These are phyloP conservation scores for Catalaphyllia jardinei DNA, from an alignment of 64 coral and sea anemone genomes.

Conservation along the genomic window DNA sequence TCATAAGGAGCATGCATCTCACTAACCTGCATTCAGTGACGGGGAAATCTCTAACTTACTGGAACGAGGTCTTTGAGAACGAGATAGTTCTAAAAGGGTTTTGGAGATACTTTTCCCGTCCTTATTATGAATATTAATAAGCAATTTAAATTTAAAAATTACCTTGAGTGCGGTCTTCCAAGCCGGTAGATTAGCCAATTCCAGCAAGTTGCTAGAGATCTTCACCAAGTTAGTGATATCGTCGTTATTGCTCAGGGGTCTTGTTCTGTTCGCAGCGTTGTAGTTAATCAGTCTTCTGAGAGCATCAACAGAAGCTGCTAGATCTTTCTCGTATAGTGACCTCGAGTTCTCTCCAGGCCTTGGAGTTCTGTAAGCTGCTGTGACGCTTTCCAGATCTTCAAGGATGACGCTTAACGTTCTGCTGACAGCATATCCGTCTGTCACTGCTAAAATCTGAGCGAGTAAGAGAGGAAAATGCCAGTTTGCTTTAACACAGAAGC, in stretches of 20 bases:
- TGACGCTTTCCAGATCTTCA: not conserved
- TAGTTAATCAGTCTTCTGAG: not conserved
- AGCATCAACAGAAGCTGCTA: conserved; percentile 1
- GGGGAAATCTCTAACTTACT: no score
- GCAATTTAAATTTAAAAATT: not conserved
- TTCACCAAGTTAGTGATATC: conserved; percentile 3
- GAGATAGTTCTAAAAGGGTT: no score
- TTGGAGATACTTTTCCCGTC: no score
- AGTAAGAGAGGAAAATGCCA: not conserved
- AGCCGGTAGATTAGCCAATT: not conserved
- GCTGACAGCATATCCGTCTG: conserved; percentile 1
- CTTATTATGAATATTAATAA: not conserved
- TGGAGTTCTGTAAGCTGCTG: not conserved
- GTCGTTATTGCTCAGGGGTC: not conserved
- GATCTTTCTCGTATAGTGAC: not conserved
- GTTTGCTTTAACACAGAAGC: no score
- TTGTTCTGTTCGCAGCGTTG: not conserved
- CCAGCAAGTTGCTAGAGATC: conserved; percentile 2
- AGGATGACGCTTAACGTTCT: not conserved
- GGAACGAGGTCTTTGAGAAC: no score
- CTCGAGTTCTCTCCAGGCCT: not conserved
- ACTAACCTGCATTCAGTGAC: no score
- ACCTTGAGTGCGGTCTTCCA: conserved; percentile 2
- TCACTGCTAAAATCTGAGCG: not conserved
- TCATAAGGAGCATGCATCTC: no score